Percentiles rank a stretch among this genome's conserved stretches.
phyloP scores from a whole-genome alignment of 2,113 vertebrate species.

The Peromyscus polionotus region DNA sequence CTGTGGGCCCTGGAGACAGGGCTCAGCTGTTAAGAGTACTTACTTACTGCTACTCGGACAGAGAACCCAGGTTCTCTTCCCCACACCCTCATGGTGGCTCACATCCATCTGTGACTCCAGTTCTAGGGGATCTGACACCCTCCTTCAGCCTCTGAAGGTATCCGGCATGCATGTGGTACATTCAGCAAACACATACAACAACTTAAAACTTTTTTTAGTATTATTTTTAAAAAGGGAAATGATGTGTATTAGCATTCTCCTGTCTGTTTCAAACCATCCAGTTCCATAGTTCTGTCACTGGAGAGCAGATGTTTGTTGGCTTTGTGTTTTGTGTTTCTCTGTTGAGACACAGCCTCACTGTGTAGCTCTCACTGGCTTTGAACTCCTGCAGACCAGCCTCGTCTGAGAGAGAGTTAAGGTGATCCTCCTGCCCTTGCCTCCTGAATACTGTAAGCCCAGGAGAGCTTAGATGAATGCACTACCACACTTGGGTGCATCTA shows the following conservation, averaged over 20 bases:
- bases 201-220: neutral
- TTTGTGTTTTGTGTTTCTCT: neutral
- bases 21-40: neutral
- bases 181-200: neutral
- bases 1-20: neutral
- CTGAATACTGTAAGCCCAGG: neutral
- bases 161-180: neutral
- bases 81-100: neutral
- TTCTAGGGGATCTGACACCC: neutral
- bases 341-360: neutral
- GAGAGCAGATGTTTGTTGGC: neutral
- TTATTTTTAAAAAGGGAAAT: neutral
- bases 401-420: neutral
- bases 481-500: neutral
- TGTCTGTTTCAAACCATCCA: neutral
- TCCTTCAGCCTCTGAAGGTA: neutral
- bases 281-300: neutral
- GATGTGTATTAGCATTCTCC: neutral
- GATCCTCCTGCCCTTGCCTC: neutral
- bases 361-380: neutral
- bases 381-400: neutral
- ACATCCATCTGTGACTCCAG: neutral
- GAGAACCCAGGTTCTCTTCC: neutral
- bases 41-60: neutral
- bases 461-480: neutral